phyloP scores from a whole-genome alignment of 2,888 invertebrate species.

The Oscheius onirici region DNA sequence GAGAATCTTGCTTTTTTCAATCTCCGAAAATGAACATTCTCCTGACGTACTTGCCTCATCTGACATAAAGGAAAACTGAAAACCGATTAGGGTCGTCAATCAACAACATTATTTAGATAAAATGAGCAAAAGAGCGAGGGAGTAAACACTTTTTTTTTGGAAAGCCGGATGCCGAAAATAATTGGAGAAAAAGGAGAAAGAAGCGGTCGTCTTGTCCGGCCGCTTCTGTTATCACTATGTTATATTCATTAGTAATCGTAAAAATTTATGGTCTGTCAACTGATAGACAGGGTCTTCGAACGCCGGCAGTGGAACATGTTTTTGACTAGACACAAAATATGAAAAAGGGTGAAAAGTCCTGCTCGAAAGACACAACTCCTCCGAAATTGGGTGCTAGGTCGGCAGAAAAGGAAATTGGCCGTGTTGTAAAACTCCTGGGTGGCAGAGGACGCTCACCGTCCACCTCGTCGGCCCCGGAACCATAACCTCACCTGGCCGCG shows the following conservation, averaged over 20 bases:
- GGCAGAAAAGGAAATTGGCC: conserved; percentile 15
- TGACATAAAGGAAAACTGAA: conserved; percentile 14
- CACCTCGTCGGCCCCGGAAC: conserved; percentile 11
- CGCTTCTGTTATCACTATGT: conserved; percentile 28
- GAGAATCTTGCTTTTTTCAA: conserved; percentile 31
- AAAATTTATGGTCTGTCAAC: conserved; percentile 34
- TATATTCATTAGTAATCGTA: conserved; percentile 35
- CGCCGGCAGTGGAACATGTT: neutral
- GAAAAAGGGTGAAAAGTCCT: neutral
- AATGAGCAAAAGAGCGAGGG: neutral
- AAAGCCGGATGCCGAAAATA: neutral
- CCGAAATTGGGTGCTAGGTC: neutral
- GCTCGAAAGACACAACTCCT: neutral
- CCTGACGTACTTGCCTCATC: conserved; percentile 31
- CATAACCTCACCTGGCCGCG: conserved; percentile 34
- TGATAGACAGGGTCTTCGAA: conserved; percentile 13
- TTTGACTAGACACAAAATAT: neutral
- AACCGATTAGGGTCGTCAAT: neutral
- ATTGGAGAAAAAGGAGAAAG: neutral
- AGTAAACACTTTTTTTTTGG: conserved; percentile 14
- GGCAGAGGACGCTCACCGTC: conserved; percentile 19
- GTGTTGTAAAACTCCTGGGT: conserved; percentile 17
- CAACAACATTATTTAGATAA: neutral
- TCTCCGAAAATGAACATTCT: neutral
- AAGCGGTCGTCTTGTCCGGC: conserved; percentile 1